Conservation (phyloP, 2,797 vertebrate genomes). For the Prionace glauca region DNA sequence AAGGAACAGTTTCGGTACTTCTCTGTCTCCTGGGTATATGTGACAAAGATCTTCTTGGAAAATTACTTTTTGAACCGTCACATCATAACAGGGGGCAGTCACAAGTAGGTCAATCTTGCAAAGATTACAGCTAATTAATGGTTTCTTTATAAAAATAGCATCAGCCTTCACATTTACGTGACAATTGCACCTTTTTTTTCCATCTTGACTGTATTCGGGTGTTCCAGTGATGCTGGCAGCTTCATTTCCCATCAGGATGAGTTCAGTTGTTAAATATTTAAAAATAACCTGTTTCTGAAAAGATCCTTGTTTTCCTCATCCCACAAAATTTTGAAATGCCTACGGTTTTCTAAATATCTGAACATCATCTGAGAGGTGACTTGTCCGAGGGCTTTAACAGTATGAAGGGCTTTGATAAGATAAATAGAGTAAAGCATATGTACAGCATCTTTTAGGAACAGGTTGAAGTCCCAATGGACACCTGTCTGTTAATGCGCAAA, state of each 20-base stretch:
- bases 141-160: background rate
- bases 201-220: background rate
- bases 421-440: background rate
- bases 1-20: background rate
- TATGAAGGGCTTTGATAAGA: background rate
- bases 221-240: background rate
- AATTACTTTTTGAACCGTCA: background rate
- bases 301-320: background rate
- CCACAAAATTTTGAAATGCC: background rate
- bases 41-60: background rate
- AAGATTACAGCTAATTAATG: slow-evolving; percentile 31
- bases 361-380: background rate
- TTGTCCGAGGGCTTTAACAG: background rate
- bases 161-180: background rate
- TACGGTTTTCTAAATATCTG: background rate
- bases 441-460: background rate
- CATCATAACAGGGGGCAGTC: background rate
- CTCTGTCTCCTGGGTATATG: background rate
- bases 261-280: slow-evolving; percentile 4
- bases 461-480: background rate
- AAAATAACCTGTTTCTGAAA: background rate
- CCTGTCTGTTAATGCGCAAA: background rate
- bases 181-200: background rate
- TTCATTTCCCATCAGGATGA: background rate
- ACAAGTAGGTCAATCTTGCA: background rate